Base-by-base conservation (phyloP, 2,113 vertebrate species). In the Petaurus breviceps region DNA sequence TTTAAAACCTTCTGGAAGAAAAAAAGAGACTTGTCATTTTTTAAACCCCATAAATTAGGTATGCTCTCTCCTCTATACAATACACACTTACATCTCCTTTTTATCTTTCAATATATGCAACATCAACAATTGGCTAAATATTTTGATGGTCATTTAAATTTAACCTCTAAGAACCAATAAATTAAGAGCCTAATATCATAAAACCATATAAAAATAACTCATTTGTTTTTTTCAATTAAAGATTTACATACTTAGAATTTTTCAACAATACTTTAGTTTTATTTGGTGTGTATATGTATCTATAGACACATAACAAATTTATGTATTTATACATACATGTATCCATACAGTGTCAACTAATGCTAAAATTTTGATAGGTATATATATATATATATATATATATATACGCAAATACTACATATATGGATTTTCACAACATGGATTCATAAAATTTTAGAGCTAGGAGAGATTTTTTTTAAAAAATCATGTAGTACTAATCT, bases 1-100 rank as follows among this genome's bases (percentile, higher is more conserved):
- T 98, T 96, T 95, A 46, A 98, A 96, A 98, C 31, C 89, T 95
- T 96, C 47, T 92, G 93, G 94, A 97, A 97, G 97, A 98, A 94
- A 96, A 95, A 98, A 94, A 94, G 54, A 94, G 95, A 31, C 92
- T 93, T 96, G 94, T 98, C 93, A 95, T 94, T 97, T 49, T 93
- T 68, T 96, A 94, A 28, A 14, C 43, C 47, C 90, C 93, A 95
- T 96, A 97, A 98, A 97, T 98, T 94, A 97, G 94, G 95, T 93
- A 95, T 96, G 50, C 9, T 31, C n/a, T 90, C 22, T 91, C 23
- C 89, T 90, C 97, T 95, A 93, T 91, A 95, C 93, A 96, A 68
- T 37, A 92, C 94, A 98, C 61, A 91, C 93, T 93, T 90, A 55
- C 51, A 95, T 96, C 53, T 91, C 92, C 94, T 92, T 94, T 84